A percentile compares a stretch with the other conserved stretches of the same genome.
Evolutionary conservation across 2,797 vertebrate genomes (phyloP).

Genomic region (Neoniphon sammara): DNA sequence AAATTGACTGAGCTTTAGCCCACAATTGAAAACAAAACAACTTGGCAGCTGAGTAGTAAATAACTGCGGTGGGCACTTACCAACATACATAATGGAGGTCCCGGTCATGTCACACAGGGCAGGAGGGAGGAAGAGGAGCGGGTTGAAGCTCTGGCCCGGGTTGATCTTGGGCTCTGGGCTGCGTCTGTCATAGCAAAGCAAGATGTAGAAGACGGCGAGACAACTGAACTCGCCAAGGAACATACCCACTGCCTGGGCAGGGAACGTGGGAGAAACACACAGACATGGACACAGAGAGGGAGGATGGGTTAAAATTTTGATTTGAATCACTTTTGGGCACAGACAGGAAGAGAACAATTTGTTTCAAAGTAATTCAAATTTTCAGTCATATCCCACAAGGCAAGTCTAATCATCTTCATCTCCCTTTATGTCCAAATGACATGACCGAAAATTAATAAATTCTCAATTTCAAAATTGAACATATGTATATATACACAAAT

Average conservation of each 20-base stretch:
- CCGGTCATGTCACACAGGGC: constrained; percentile 94
- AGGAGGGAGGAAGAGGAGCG: constrained; percentile 90
- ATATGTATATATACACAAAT: no score
- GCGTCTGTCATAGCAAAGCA: constrained; percentile 81
- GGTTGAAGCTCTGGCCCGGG: constrained; percentile 84
- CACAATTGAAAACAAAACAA: no score
- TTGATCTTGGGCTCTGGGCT: constrained; percentile 80
- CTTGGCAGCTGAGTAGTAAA: neutral
- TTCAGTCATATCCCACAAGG: no score
- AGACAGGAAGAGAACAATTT: neutral
- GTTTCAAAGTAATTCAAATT: no score
- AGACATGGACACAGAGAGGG: neutral
- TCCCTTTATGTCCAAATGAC: no score
- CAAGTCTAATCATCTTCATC: no score
- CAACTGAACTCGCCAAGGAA: constrained; percentile 94
- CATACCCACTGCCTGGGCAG: constrained; percentile 90
- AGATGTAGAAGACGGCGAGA: constrained; percentile 88
- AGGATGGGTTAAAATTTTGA: neutral
- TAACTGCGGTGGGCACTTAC: constrained; percentile 74
- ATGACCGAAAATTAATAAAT: no score
- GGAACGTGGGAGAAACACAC: neutral
- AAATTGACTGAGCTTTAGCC: no score
- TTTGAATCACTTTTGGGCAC: neutral
- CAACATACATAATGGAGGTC: constrained; percentile 96
- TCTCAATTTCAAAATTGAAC: no score